Base-by-base conservation (phyloP, 2,888 invertebrate genomes). In the Gymnosoma rotundatum region DNA sequence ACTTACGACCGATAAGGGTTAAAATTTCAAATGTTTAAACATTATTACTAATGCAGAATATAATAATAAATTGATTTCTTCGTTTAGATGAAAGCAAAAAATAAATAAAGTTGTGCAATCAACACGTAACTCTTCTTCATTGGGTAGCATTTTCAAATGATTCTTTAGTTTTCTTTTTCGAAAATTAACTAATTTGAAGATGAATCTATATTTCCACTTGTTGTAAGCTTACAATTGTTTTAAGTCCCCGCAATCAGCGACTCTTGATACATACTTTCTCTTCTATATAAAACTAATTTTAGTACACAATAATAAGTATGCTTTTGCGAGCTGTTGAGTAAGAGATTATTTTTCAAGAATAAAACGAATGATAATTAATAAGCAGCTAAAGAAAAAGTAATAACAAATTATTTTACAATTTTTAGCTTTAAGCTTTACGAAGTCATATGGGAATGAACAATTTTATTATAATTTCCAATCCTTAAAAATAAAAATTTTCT, bases 371-470 rank as follows among this genome's bases (percentile, higher is more conserved):
- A 42, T 2, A 14, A 21, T 2, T 64, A 64, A 14, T 50, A 18
- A 66, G 38, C 42, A 60, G 50, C 60, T 58, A 67, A 75, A 66
- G 48, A 21, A 48, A 32, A 32, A 32, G 8, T 7, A 32, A 32
- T 32, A 32, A 5, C 6, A 82, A 60, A 87, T 76, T 83, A 60
- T 67, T 63, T 81, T 81, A 78, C 80, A 61, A 86, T 6, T 56
- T 69, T 63, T 69, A 76, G 76, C 67, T 72, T 63, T 69, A 67
- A 79, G 64, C 38, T 67, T 48, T 74, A 75, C 2, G 32, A 32
- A 78, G 63, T 64, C 81, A 70, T 66, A 69, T 63, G 64, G 16
- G 36, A 32, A 58, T 83, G 45, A 76, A 83, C 8, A 86, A 81
- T 80, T 74, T 32, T 60, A 61, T 76, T 58, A 58, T 56, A 75